phyloP scores from a whole-genome alignment of 2,888 invertebrate genomes.

The Caradrina kadenii region DNA sequence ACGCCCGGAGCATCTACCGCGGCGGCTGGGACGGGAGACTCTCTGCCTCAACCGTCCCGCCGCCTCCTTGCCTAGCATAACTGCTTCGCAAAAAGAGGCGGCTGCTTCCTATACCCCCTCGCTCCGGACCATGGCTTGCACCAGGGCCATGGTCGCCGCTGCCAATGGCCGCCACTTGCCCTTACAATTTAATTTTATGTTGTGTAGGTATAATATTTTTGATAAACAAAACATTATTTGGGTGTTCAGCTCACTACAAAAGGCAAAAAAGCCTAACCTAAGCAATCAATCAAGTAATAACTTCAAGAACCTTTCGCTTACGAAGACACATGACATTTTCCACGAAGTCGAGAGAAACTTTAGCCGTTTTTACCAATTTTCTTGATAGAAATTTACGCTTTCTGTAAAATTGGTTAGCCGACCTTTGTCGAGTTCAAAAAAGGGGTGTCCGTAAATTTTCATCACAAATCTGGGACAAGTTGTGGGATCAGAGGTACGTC shows the following conservation, averaged over 20 bases:
- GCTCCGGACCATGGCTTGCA: too few relatives aligned
- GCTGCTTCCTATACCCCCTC: too few relatives aligned
- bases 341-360: neutral
- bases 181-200: neutral
- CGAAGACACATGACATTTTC: neutral
- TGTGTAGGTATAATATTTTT: neutral
- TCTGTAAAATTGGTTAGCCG: constrained; percentile 19
- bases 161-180: too few relatives aligned
- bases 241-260: neutral
- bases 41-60: too few relatives aligned
- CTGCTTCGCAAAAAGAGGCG: too few relatives aligned
- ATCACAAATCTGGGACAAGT: neutral
- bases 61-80: too few relatives aligned
- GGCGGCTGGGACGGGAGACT: too few relatives aligned
- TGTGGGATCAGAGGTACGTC: neutral
- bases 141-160: too few relatives aligned
- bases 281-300: constrained; percentile 11
- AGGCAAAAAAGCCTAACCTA: neutral
- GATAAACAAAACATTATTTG: neutral
- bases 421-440: neutral
- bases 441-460: constrained; percentile 21
- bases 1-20: too few relatives aligned
- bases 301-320: neutral
- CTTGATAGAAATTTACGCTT: constrained; percentile 36
- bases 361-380: constrained; percentile 12